Conservation (phyloP, 37 sponge, comb jelly and placozoan species). For the Spongilla lacustris region DNA sequence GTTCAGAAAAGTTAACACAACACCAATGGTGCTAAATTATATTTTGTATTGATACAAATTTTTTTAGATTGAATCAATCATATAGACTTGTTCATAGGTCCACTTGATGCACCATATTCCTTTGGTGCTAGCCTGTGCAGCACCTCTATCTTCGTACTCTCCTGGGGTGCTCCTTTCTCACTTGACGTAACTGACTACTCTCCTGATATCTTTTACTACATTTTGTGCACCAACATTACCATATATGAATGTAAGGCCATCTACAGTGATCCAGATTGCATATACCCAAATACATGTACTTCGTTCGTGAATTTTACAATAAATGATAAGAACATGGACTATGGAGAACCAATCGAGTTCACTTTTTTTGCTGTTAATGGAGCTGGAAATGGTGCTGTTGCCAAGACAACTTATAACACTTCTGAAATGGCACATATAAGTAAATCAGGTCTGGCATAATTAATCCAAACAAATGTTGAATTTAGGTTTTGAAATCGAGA, state of each 20-base stretch:
- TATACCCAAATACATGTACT: not conserved
- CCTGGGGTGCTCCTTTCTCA: not conserved
- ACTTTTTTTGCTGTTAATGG: not conserved
- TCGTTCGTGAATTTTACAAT: not conserved
- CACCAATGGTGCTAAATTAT: too few relatives aligned
- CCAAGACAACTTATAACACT: not conserved
- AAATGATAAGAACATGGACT: not conserved
- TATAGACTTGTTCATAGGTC: too few relatives aligned
- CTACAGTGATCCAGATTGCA: not conserved
- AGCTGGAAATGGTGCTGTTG: not conserved
- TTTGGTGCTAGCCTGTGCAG: not conserved
- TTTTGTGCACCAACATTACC: not conserved
- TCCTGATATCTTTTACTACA: not conserved
- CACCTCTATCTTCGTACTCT: not conserved
- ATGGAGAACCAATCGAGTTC: not conserved
- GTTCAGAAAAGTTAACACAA: too few relatives aligned
- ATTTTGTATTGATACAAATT: too few relatives aligned
- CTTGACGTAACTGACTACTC: not conserved
- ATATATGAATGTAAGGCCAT: not conserved
- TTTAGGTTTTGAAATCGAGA: too few relatives aligned
- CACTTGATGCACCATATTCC: not conserved
- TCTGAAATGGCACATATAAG: too few relatives aligned
- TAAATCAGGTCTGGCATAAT: too few relatives aligned
- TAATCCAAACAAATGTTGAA: too few relatives aligned
- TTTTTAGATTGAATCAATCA: too few relatives aligned